Base-by-base conservation (phyloP, 92 coral and sea anemone genomes). In the Bergia puertoricense region DNA sequence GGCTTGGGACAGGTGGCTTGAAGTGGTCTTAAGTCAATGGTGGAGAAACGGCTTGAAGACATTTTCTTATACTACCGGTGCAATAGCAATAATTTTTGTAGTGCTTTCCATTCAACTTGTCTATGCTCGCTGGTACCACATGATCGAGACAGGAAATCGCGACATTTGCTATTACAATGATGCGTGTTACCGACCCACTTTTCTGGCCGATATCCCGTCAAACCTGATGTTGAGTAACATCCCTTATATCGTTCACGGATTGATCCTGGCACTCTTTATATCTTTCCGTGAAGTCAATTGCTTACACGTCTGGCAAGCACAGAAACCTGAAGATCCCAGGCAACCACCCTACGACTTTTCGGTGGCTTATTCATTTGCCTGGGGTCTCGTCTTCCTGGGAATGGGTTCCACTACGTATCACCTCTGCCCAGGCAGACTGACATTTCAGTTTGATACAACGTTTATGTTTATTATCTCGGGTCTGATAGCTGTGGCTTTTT, bases 101-200 rank as follows among this genome's bases (percentile, higher is more conserved):
- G 59, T 51, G 15, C 11, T 11, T 51, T 51, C 59, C 74, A 41
- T 80, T 6, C 90, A 80, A 48, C 80, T 79, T 18, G 82, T 88
- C 9, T 51, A 80, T 18, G 59, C 80, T 37, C 81, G 74, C 80
- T 88, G 90, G 90, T 77, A 36, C 48, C 79, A 79, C 39, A 88
- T 88, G 90, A 50, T 88, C 14, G 86, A 88, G 5, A 80, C 85
- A 22, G 90, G 90, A 8, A 72, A 88, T 81, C 90, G 90, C n/a
- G 90, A 88, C 41, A 46, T 88, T 18, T 88, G 90, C 54, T 88
- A 88, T 71, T 88, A 88, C 62, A 88, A 88, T 65, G 90, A 88
- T 41, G 86, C 79, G 2, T 88, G 90, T 23, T 88, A 88, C 80
- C 73, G 90, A 11, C 48, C 86, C 20, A 88, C 45, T 20, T 39